Conservation (phyloP, 2,113 vertebrate species). For the Passer montanus region DNA sequence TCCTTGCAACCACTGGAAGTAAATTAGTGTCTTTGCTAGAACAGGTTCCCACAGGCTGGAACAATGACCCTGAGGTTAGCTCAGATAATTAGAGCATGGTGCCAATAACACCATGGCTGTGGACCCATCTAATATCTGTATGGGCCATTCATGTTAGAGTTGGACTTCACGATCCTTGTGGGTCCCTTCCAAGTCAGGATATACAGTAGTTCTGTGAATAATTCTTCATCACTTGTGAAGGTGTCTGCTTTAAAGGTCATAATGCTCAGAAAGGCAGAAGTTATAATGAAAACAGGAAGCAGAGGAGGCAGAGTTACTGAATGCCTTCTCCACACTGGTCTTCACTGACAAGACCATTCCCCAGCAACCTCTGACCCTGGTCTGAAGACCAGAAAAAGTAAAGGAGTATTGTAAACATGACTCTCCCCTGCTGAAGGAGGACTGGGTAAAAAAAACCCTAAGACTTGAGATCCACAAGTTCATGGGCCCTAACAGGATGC, state of each 20-base stretch:
- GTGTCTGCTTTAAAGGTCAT: not conserved
- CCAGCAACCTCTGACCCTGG: not conserved
- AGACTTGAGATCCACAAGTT: not conserved
- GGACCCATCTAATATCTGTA: not conserved
- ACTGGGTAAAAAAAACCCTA: not conserved
- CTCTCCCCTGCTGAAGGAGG: not conserved
- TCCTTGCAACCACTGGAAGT: not conserved
- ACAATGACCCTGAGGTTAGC: not conserved
- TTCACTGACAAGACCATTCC: not conserved
- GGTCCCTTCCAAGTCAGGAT: not conserved
- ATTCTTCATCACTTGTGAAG: not conserved
- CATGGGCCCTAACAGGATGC: not conserved
- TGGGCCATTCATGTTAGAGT: not conserved
- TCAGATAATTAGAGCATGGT: not conserved
- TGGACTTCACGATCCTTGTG: not conserved
- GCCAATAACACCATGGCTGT: not conserved
- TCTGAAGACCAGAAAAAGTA: not conserved
- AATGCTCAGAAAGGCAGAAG: not conserved
- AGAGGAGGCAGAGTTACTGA: not conserved
- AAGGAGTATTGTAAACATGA: not conserved
- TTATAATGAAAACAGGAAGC: not conserved
- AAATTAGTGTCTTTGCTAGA: not conserved
- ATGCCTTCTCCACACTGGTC: rapidly evolving
- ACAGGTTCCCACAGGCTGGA: not conserved
- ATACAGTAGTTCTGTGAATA: not conserved